These are phyloP conservation scores for Chrysomallon squamiferum DNA, from an alignment of 1,140 invertebrate species.

Conservation along the genomic window DNA sequence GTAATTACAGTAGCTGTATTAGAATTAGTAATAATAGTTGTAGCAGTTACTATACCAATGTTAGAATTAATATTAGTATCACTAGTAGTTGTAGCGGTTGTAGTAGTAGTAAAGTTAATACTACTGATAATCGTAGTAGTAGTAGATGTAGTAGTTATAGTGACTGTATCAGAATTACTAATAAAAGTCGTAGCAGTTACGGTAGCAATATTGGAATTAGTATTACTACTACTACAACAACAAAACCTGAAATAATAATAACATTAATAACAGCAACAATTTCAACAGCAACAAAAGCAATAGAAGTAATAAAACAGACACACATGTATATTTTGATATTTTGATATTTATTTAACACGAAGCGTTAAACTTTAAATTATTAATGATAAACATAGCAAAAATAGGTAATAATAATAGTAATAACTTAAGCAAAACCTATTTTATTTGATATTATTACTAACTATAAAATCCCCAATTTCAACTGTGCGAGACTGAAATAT, in stretches of 20 bases:
- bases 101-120: constrained; percentile 2
- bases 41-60: constrained; percentile 1
- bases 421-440: too few relatives aligned
- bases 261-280: neutral
- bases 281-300: neutral
- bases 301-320: neutral
- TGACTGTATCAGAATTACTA: constrained; percentile 1
- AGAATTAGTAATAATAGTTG: neutral
- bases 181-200: neutral
- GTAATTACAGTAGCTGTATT: neutral
- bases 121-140: constrained; percentile 1
- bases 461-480: too few relatives aligned
- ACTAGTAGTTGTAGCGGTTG: constrained; percentile 2
- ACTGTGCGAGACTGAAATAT: too few relatives aligned
- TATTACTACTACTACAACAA: neutral
- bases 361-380: too few relatives aligned
- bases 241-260: neutral
- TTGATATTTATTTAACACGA: too few relatives aligned
- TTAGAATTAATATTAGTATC: constrained; percentile 4
- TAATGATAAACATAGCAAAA: too few relatives aligned
- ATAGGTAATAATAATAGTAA: too few relatives aligned
- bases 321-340: too few relatives aligned
- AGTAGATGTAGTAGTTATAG: constrained; percentile 8
- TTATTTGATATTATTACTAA: too few relatives aligned
- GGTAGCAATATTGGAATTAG: constrained; percentile 6